Evolutionary conservation across 2,888 invertebrate genomes (phyloP).

Genomic region (Strigamia transsilvanica): DNA sequence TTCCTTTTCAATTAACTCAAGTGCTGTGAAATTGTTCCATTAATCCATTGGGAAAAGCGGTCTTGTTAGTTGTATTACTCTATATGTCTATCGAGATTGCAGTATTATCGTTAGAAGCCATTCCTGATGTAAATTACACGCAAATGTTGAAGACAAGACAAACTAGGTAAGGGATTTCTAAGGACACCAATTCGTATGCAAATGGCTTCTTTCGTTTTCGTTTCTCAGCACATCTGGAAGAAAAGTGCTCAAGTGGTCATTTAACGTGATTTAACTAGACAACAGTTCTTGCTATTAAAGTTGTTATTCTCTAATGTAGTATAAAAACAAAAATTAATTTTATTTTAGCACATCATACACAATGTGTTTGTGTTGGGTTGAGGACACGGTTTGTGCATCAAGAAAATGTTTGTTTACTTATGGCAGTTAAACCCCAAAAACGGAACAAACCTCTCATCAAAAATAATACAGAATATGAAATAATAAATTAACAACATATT

Average conservation of each 20-base stretch:
- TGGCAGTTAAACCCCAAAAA: too few species aligned
- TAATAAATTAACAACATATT: too few species aligned
- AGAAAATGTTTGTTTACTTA: too few species aligned
- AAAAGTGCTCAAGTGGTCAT: conserved; percentile 1
- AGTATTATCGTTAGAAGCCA: not conserved
- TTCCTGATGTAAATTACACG: not conserved
- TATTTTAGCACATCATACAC: too few species aligned
- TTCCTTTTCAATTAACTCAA: not conserved
- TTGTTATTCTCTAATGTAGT: too few species aligned
- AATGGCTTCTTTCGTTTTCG: not conserved
- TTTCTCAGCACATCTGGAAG: conserved; percentile 2
- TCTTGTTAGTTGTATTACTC: not conserved
- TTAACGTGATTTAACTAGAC: not conserved
- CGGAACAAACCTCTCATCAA: too few species aligned
- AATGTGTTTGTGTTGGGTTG: too few species aligned
- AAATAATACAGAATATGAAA: too few species aligned
- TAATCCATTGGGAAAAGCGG: not conserved
- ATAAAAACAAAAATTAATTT: too few species aligned
- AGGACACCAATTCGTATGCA: not conserved
- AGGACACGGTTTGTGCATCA: too few species aligned
- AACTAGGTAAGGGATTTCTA: not conserved
- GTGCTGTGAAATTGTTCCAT: not conserved
- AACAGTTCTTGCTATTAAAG: not conserved
- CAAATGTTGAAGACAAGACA: not conserved
- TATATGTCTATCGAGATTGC: not conserved